phyloP scores from a whole-genome alignment of 1,140 invertebrate species.

The Conopomorpha cramerella region DNA sequence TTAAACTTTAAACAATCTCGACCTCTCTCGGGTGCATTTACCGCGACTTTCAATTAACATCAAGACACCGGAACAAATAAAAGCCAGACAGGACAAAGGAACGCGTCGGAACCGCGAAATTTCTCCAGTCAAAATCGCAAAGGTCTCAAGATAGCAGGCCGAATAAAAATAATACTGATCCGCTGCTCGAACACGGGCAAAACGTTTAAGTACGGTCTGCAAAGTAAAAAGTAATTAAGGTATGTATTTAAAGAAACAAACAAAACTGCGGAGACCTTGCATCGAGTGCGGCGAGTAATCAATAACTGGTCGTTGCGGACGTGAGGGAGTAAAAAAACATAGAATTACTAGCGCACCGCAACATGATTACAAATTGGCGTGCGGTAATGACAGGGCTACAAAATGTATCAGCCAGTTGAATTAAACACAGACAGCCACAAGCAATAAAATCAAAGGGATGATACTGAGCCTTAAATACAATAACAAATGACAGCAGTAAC shows the following conservation, averaged over 20 bases:
- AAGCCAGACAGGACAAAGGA: slow-evolving; percentile 14
- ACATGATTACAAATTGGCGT: slow-evolving; percentile 17
- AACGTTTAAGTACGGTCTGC: not conserved
- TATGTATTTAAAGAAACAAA: slow-evolving; percentile 7
- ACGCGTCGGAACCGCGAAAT: slow-evolving; percentile 15
- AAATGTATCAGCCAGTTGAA: slow-evolving; percentile 12
- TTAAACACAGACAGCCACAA: slow-evolving; percentile 16
- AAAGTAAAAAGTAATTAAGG: slow-evolving; percentile 3
- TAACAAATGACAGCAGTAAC: no score
- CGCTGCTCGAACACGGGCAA: no score
- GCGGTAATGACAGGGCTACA: slow-evolving; percentile 9
- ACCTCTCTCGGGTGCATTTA: slow-evolving; percentile 11
- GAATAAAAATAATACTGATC: no score
- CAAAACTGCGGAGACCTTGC: slow-evolving; percentile 4
- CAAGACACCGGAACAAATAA: slow-evolving; percentile 19
- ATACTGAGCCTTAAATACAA: slow-evolving; percentile 2
- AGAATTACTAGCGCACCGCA: slow-evolving; percentile 8
- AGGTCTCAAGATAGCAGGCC: no score
- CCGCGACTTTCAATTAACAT: slow-evolving; percentile 19
- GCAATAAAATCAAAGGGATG: slow-evolving; percentile 24
- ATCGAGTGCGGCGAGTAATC: slow-evolving; percentile 2
- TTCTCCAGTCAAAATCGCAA: not conserved
- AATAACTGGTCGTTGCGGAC: no score
- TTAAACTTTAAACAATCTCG: slow-evolving; percentile 11
- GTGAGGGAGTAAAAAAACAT: no score